Evolutionary conservation across 2,888 invertebrate genomes (phyloP), one percentile per base, ranked within the genome.

Genomic region (Copidosoma aretas): DNA sequence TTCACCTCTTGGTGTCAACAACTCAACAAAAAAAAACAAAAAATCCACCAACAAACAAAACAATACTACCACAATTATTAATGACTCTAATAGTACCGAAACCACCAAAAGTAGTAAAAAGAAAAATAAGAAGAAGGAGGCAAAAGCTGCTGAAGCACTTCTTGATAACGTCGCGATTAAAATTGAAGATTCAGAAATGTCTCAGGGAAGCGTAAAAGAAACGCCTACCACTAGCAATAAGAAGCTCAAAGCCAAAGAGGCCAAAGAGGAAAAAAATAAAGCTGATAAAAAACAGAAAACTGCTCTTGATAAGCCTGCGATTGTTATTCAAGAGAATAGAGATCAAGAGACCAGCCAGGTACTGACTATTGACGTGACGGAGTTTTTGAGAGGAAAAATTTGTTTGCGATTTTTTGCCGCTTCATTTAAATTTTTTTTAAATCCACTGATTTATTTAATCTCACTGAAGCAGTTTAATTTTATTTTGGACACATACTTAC

Each of bases 181-280:
- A 65, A 68, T 22, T 60, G 59, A 68, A 53, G 72, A 75, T 17
- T 21, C 32, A 46, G 15, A 17, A 46, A 17, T 15, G 3, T 59
- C 15, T 1, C 43, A 17, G 17, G 43, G 43, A 14, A 46, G 43
- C 43, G 25, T 32, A 21, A 25, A 19, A 52, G 49, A 56, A 10
- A 39, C 12, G 51, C 25, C 39, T 58, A 58, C 57, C 53, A 22
- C 22, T n/a, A 46, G 14, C 24, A 70, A 73, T 39, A 75, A 76
- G 56, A 75, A 77, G 51, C 74, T 72, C 60, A 80, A 79, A 60
- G 77, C 77, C n/a, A 71, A 71, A 71, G 82, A 83, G 71, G 77
- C 76, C 51, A 84, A 84, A 75, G 83, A 84, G 61, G 82, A 84
- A 75, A 81, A 78, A 70, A 81, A 81, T 74, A 83, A 84, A 73